phyloP scores from a whole-genome alignment of 1,140 invertebrate genomes.

The Drosophila parvula region DNA sequence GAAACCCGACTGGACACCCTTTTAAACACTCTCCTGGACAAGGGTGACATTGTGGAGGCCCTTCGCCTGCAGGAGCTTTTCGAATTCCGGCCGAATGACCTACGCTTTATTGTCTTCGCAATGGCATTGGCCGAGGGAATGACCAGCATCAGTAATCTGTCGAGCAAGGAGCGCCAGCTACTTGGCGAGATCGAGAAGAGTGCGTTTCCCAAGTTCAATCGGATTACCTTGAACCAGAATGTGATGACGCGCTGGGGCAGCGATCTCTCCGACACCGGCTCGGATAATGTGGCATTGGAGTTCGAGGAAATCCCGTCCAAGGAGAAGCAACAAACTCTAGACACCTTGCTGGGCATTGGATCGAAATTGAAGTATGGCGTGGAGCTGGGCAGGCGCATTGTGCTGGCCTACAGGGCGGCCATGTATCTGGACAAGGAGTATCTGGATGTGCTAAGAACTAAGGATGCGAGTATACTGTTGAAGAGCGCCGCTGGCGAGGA shows the following conservation, averaged over 20 bases:
- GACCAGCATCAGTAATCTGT: conserved; percentile 72
- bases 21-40: conserved; percentile 79
- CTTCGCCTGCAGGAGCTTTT: conserved; percentile 85
- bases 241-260: conserved; percentile 53
- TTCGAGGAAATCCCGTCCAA: conserved; percentile 82
- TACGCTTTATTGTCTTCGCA: conserved; percentile 85
- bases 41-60: conserved; percentile 84
- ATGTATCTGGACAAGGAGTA: conserved; percentile 86
- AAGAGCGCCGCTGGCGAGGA: conserved; percentile 85
- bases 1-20: conserved; percentile 63
- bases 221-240: conserved; percentile 70
- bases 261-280: conserved; percentile 72
- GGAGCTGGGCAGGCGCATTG: conserved; percentile 85
- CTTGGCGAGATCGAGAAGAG: conserved; percentile 75
- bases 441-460: conserved; percentile 85
- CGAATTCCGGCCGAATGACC: conserved; percentile 81
- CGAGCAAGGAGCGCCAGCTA: conserved; percentile 73
- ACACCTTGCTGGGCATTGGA: conserved; percentile 78
- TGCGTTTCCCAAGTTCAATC: conserved; percentile 77
- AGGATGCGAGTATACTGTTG: conserved; percentile 85
- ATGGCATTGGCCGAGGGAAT: conserved; percentile 85
- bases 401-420: conserved; percentile 86
- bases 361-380: conserved; percentile 85
- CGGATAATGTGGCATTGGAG: conserved; percentile 60
- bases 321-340: conserved; percentile 77